Conservation (phyloP, 2,113 vertebrate species). For the Lota lota region DNA sequence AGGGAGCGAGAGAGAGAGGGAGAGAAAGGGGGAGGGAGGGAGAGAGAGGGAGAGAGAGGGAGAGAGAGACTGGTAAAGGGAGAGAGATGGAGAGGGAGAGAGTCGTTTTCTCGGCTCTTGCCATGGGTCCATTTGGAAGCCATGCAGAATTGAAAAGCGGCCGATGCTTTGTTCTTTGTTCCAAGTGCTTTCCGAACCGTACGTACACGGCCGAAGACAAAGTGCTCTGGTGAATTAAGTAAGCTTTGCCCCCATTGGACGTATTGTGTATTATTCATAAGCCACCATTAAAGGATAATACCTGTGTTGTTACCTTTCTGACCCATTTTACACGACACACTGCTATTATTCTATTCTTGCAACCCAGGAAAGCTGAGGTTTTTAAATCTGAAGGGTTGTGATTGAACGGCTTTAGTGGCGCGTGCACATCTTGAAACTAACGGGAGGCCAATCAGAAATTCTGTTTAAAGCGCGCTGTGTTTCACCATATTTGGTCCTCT, state of each 20-base stretch:
- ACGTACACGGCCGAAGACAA: not conserved
- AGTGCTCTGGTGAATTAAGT: slow-evolving; percentile 35
- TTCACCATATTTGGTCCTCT: too few relatives aligned
- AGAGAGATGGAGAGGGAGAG: not conserved
- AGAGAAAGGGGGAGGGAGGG: too few relatives aligned
- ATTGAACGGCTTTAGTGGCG: too few relatives aligned
- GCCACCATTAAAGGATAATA: not conserved
- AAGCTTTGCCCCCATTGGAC: slow-evolving; percentile 21
- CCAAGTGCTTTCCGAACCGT: not conserved
- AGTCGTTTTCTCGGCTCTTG: slow-evolving; percentile 40
- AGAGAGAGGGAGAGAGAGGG: too few relatives aligned
- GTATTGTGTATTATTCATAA: not conserved
- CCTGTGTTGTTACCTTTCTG: slow-evolving; percentile 2
- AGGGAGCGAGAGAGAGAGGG: too few relatives aligned
- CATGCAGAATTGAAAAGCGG: slow-evolving; percentile 18
- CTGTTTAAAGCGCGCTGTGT: too few relatives aligned
- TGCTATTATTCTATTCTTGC: not conserved
- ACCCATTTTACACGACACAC: not conserved
- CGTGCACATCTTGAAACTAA: too few relatives aligned
- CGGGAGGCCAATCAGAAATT: too few relatives aligned
- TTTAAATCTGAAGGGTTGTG: too few relatives aligned
- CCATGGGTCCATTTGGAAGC: slow-evolving; percentile 51
- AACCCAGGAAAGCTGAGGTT: too few relatives aligned
- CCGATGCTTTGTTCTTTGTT: slow-evolving; percentile 42
- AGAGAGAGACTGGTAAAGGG: too few relatives aligned